Evolutionary conservation across 1,140 invertebrate species (phyloP).

Genomic region (Hyles vespertilio): DNA sequence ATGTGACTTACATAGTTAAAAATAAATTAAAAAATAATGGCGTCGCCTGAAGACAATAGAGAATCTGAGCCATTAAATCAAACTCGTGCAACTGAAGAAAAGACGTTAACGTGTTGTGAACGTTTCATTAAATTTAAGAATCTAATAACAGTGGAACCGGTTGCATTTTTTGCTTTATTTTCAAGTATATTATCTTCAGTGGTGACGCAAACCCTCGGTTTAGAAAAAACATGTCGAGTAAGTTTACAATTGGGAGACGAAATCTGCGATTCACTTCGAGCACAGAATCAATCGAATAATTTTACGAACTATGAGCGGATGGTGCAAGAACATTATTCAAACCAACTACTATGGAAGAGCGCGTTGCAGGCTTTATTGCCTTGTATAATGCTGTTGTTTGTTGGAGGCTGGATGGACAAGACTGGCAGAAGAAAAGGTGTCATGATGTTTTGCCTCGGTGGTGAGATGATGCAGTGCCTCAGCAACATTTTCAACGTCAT

Average conservation of each 20-base stretch:
- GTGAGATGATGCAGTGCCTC: constrained; percentile 45
- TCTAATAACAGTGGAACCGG: constrained; percentile 84
- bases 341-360: constrained; percentile 14
- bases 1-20: too few species aligned
- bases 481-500: constrained; percentile 61
- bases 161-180: constrained; percentile 83
- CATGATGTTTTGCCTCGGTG: constrained; percentile 64
- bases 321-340: constrained; percentile 17
- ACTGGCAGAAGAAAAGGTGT: constrained; percentile 64
- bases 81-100: neutral
- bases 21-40: neutral
- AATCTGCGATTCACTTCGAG: constrained; percentile 20
- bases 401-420: constrained; percentile 73
- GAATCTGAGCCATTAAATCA: neutral
- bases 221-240: constrained; percentile 28
- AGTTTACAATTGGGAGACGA: constrained; percentile 19
- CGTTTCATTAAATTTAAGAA: constrained; percentile 1
- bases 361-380: constrained; percentile 27
- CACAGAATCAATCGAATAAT: constrained; percentile 14
- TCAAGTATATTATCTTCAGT: constrained; percentile 78
- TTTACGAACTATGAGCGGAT: constrained; percentile 21
- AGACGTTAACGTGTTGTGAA: neutral
- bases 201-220: constrained; percentile 27
- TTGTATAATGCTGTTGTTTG: constrained; percentile 78
- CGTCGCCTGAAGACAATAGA: neutral